A percentile compares a stretch with the other conserved stretches of the same genome.
These are phyloP conservation scores for Florisuga fusca DNA, from an alignment of 2,797 vertebrate species.

Conservation along the genomic window DNA sequence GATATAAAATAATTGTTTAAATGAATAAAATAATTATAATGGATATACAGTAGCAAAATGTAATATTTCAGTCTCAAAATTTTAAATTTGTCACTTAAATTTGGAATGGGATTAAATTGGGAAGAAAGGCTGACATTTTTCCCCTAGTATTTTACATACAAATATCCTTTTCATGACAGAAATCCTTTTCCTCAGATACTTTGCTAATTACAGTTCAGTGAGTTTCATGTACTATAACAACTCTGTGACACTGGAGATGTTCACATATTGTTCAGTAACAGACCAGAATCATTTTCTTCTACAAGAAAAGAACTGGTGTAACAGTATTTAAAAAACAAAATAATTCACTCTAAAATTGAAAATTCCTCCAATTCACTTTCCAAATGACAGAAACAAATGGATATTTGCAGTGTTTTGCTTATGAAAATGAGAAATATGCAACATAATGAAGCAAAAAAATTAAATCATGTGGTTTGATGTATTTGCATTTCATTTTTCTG, in stretches of 20 bases:
- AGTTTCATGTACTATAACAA: not conserved
- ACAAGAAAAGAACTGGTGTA: not conserved
- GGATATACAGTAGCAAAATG: not conserved
- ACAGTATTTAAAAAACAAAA: not conserved
- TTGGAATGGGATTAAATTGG: not conserved
- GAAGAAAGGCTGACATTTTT: not conserved
- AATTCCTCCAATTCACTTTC: not conserved
- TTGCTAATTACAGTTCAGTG: not conserved
- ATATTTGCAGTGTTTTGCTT: not conserved
- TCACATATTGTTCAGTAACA: not conserved
- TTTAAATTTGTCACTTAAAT: not conserved
- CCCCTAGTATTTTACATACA: not conserved
- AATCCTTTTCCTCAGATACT: not conserved
- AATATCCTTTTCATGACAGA: not conserved
- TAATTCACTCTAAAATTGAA: not conserved
- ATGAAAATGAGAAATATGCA: not conserved
- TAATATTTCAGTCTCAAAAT: not conserved
- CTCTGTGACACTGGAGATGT: not conserved
- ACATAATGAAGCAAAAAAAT: not conserved
- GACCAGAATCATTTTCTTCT: not conserved
- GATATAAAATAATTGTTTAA: not conserved
- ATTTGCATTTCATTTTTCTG: not conserved
- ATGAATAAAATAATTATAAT: not conserved
- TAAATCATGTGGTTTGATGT: not conserved
- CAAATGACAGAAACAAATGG: not conserved